phyloP scores from a whole-genome alignment of 2,797 vertebrate genomes.

The Microctenopoma lineatum region DNA sequence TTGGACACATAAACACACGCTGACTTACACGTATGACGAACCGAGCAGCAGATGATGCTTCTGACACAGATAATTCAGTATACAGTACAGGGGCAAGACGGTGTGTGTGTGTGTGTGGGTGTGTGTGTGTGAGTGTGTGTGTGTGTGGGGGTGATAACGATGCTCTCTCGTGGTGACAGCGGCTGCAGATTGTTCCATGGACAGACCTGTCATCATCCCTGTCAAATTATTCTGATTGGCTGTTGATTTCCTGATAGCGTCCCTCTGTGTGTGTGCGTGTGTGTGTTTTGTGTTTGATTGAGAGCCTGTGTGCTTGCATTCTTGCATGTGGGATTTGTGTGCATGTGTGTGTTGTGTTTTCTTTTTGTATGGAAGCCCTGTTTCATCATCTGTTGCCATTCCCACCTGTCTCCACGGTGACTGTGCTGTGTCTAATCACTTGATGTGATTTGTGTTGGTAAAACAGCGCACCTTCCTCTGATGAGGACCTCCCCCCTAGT shows the following conservation, averaged over 20 bases:
- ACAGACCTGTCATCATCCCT: conserved; percentile 82
- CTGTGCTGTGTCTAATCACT: conserved; percentile 83
- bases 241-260: conserved; percentile 84
- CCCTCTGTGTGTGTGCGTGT: conserved; percentile 56
- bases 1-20: conserved; percentile 19
- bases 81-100: conserved; percentile 23
- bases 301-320: conserved; percentile 64
- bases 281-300: conserved; percentile 58
- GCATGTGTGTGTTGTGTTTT: conserved; percentile 52
- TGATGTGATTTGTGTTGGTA: conserved; percentile 86
- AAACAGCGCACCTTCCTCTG: conserved; percentile 73
- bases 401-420: conserved; percentile 72
- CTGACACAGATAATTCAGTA: conserved; percentile 42
- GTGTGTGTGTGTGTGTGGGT: conserved; percentile 7
- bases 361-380: conserved; percentile 63
- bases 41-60: conserved; percentile 3
- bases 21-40: conserved; percentile 1
- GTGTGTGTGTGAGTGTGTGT: conserved; percentile 22
- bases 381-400: conserved; percentile 72
- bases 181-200: conserved; percentile 66
- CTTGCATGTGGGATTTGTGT: conserved; percentile 72
- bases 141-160: conserved; percentile 40
- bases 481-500: conserved; percentile 72
- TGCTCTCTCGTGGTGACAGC: conserved; percentile 59
- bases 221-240: conserved; percentile 88